phyloP scores from a whole-genome alignment of 35 echinoderm and acorn worm genomes.

The Patiria miniata region DNA sequence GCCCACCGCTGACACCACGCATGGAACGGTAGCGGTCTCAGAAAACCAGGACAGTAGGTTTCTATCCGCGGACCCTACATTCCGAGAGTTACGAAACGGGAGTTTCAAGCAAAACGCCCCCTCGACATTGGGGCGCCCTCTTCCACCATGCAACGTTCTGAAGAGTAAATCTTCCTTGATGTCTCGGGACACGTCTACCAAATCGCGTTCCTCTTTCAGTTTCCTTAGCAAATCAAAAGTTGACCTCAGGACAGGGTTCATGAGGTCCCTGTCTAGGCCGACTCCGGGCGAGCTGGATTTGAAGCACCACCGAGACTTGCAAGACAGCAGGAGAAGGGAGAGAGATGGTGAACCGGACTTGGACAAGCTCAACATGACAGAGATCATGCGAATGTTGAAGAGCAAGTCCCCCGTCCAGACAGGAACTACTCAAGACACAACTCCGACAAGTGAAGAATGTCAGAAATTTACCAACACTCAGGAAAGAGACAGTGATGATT shows the following conservation, averaged over 20 bases:
- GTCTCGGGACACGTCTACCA: neutral
- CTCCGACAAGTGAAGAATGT: slow-evolving; percentile 1
- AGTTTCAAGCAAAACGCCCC: neutral
- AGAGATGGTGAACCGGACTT: neutral
- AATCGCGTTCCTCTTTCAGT: neutral
- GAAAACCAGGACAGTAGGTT: neutral
- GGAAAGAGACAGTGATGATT: neutral
- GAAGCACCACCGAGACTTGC: slow-evolving; percentile 47
- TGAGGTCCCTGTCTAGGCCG: slow-evolving; percentile 44
- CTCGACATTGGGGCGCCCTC: slow-evolving; percentile 2
- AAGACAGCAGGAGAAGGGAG: slow-evolving; percentile 31
- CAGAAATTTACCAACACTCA: neutral
- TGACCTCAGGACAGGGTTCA: slow-evolving; percentile 50
- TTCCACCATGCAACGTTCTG: slow-evolving; percentile 5
- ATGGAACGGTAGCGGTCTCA: neutral
- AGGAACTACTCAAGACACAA: neutral
- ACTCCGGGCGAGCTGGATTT: slow-evolving; percentile 54
- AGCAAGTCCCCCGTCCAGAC: neutral
- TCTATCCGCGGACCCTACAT: neutral
- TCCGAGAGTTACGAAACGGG: neutral
- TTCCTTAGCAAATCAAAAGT: slow-evolving; percentile 5
- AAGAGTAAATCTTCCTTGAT: neutral
- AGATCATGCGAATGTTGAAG: slow-evolving; percentile 36
- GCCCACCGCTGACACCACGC: neutral
- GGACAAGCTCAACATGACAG: slow-evolving; percentile 45